Percentiles rank a stretch among this genome's conserved stretches.
These are phyloP conservation scores for Myodes glareolus DNA, from an alignment of 2,113 vertebrate genomes.

Conservation along the genomic window DNA sequence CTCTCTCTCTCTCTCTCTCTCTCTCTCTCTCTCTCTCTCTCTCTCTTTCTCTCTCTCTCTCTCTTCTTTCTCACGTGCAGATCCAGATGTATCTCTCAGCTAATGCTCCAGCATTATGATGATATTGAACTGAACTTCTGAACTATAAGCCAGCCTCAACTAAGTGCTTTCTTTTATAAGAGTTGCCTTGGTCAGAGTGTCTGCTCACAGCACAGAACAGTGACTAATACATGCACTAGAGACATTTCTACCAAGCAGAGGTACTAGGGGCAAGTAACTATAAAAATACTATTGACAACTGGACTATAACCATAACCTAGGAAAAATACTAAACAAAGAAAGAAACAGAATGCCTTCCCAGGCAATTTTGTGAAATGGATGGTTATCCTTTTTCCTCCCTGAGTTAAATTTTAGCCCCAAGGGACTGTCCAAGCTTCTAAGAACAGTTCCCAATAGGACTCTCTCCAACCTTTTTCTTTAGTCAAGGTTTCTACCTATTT, in stretches of 20 bases:
- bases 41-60: background rate
- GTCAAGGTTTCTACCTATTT: background rate
- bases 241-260: background rate
- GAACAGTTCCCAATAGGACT: slow-evolving; percentile 6
- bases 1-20: background rate
- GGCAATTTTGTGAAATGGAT: background rate
- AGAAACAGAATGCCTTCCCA: background rate
- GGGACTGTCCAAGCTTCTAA: background rate
- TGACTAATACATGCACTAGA: background rate
- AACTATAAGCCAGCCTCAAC: background rate
- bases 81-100: background rate
- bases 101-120: background rate
- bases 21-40: background rate
- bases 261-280: background rate
- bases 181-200: background rate
- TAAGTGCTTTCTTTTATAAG: background rate
- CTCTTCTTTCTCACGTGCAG: background rate
- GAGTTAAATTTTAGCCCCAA: background rate
- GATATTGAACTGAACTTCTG: background rate
- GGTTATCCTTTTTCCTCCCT: background rate
- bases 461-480: background rate
- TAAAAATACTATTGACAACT: background rate
- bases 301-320: background rate
- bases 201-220: background rate
- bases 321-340: background rate